Evolutionary conservation across 2,797 vertebrate genomes (phyloP).

Genomic region (Macroramphosus scolopax): DNA sequence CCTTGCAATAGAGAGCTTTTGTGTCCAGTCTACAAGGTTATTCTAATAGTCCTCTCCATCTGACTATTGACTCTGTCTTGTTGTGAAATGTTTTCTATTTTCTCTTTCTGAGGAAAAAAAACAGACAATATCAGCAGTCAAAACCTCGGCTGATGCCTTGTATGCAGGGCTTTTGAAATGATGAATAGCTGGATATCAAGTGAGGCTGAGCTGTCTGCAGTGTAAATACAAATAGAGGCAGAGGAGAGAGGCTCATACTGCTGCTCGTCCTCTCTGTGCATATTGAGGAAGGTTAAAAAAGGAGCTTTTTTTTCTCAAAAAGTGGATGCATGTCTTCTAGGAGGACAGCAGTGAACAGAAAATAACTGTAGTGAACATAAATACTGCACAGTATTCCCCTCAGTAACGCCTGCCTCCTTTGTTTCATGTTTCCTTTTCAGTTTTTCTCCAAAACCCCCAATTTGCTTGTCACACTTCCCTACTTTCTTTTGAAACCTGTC

Average conservation of each 20-base stretch:
- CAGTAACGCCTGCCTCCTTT: conserved; percentile 9
- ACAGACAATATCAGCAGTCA: too few species aligned
- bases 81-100: conserved; percentile 23
- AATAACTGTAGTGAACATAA: conserved; percentile 11
- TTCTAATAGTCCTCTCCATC: neutral
- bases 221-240: conserved; percentile 40
- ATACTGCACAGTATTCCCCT: conserved; percentile 15
- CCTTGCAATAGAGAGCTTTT: neutral
- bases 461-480: conserved; percentile 10
- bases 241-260: conserved; percentile 39
- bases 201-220: conserved; percentile 30
- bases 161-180: conserved; percentile 23
- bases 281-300: conserved; percentile 33
- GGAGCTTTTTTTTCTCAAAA: conserved; percentile 9
- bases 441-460: conserved; percentile 7
- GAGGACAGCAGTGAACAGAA: conserved; percentile 16
- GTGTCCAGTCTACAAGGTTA: neutral
- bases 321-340: conserved; percentile 30
- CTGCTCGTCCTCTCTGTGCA: conserved; percentile 18
- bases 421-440: conserved; percentile 5
- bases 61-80: conserved; percentile 3
- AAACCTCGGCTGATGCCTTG: conserved; percentile 19
- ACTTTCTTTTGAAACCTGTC: conserved; percentile 8
- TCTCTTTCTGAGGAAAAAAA: too few species aligned
- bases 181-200: conserved; percentile 24